Evolutionary conservation across 2,113 vertebrate genomes (phyloP).

Genomic region (Mirounga angustirostris): DNA sequence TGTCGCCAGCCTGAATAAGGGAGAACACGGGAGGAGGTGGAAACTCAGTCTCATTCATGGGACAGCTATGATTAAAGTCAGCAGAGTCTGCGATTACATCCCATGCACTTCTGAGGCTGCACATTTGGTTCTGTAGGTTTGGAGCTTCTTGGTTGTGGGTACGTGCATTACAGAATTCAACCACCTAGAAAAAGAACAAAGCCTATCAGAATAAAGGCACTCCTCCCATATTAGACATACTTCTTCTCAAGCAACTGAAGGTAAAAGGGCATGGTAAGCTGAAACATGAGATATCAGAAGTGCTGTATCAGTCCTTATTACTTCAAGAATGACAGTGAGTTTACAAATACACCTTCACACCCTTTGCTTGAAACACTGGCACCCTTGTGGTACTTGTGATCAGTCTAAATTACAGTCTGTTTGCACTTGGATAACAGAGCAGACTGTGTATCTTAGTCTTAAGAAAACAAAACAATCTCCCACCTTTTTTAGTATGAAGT

Average conservation of each 20-base stretch:
- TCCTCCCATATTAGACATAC: background rate
- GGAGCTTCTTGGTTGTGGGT: conserved; percentile 86
- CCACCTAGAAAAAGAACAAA: conserved; percentile 79
- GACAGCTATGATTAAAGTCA: conserved; percentile 79
- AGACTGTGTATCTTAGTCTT: background rate
- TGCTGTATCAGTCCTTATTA: background rate
- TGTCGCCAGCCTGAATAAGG: conserved; percentile 77
- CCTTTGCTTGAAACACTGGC: conserved; percentile 26
- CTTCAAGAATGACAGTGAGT: background rate
- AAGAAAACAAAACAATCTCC: background rate
- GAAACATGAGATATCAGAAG: background rate
- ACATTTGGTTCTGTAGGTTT: conserved; percentile 87
- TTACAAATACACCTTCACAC: background rate
- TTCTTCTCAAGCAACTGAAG: background rate
- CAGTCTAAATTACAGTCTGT: background rate
- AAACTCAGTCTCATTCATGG: background rate
- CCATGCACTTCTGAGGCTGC: conserved; percentile 84
- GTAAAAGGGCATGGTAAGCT: background rate
- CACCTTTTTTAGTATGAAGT: background rate
- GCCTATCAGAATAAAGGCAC: background rate
- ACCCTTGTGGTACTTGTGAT: background rate
- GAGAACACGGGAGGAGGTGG: conserved; percentile 77
- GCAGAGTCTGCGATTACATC: conserved; percentile 83
- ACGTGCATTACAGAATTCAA: conserved; percentile 84
- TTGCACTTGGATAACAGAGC: conserved; percentile 47